These are phyloP conservation scores for Conchocele bisecta DNA, from an alignment of 2,888 invertebrate species.

Conservation along the genomic window DNA sequence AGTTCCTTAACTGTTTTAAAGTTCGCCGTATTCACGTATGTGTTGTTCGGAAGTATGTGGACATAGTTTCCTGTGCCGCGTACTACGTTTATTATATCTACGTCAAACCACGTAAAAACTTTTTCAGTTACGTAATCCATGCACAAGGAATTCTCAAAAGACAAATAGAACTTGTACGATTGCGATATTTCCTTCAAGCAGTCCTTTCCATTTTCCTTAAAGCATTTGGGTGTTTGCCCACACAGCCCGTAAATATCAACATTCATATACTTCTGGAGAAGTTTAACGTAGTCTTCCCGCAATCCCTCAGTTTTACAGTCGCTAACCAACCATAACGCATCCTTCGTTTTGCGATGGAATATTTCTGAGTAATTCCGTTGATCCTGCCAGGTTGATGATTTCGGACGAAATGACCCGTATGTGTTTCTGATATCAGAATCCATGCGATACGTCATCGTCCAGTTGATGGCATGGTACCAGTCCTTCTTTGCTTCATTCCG, in stretches of 20 bases:
- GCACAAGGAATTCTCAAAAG: slow-evolving; percentile 61
- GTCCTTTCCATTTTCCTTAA: slow-evolving; percentile 16
- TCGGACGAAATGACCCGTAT: slow-evolving; percentile 29
- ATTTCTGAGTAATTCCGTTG: slow-evolving; percentile 20
- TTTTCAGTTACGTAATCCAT: slow-evolving; percentile 59
- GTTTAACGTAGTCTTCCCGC: slow-evolving; percentile 43
- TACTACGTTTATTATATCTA: slow-evolving; percentile 45
- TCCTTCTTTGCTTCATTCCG: not conserved
- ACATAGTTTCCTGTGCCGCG: slow-evolving; percentile 44
- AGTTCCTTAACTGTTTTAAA: slow-evolving; percentile 35
- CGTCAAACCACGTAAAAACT: slow-evolving; percentile 45
- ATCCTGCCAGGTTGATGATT: not conserved
- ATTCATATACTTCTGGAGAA: slow-evolving; percentile 30
- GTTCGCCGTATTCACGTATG: slow-evolving; percentile 48
- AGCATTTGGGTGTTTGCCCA: slow-evolving; percentile 30
- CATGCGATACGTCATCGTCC: slow-evolving; percentile 54
- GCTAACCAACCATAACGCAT: slow-evolving; percentile 47
- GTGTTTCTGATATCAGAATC: slow-evolving; percentile 53
- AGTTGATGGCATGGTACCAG: slow-evolving; percentile 40
- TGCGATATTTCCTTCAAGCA: slow-evolving; percentile 41
- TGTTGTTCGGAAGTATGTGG: slow-evolving; percentile 33
- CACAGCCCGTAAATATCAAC: slow-evolving; percentile 55
- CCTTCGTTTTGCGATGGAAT: slow-evolving; percentile 29
- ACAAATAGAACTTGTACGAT: slow-evolving; percentile 56
- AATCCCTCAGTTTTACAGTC: slow-evolving; percentile 48